A percentile compares a stretch with the other conserved stretches of the same genome.
These are phyloP conservation scores for Erpetoichthys calabaricus DNA, from an alignment of 2,797 vertebrate species.

Conservation along the genomic window DNA sequence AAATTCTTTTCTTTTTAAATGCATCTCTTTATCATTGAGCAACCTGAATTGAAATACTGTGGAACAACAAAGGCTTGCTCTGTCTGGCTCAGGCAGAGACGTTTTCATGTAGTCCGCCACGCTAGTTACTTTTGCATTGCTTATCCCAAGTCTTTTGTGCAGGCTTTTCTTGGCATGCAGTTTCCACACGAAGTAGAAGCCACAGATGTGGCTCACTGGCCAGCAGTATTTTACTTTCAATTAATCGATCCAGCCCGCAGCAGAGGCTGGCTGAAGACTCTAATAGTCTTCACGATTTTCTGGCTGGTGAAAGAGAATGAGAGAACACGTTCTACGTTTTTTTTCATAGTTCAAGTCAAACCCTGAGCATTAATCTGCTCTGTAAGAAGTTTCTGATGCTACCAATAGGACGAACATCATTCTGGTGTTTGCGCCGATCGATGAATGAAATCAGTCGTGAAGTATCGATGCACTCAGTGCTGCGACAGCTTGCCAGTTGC, in stretches of 20 bases:
- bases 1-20: slow-evolving; percentile 46
- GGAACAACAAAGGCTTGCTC: slow-evolving; percentile 47
- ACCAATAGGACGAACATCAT: slow-evolving; percentile 84
- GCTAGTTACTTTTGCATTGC: slow-evolving; percentile 44
- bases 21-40: slow-evolving; percentile 49
- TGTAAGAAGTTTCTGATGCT: slow-evolving; percentile 83
- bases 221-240: slow-evolving; percentile 18
- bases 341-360: slow-evolving; percentile 50
- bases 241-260: slow-evolving; percentile 62
- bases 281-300: slow-evolving; percentile 36
- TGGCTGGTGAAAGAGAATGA: slow-evolving; percentile 86
- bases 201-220: slow-evolving; percentile 28
- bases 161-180: slow-evolving; percentile 34
- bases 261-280: slow-evolving; percentile 59
- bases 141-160: slow-evolving; percentile 38
- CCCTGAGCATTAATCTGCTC: slow-evolving; percentile 75
- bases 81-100: slow-evolving; percentile 49
- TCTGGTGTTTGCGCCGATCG: slow-evolving; percentile 93
- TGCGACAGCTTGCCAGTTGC: slow-evolving; percentile 49
- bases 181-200: slow-evolving; percentile 47
- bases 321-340: slow-evolving; percentile 48
- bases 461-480: slow-evolving; percentile 71
- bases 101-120: slow-evolving; percentile 52
- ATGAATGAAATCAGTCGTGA: slow-evolving; percentile 91
- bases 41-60: slow-evolving; percentile 70